Evolutionary conservation across 2,888 invertebrate species (phyloP).

Genomic region (Pomacea canaliculata): DNA sequence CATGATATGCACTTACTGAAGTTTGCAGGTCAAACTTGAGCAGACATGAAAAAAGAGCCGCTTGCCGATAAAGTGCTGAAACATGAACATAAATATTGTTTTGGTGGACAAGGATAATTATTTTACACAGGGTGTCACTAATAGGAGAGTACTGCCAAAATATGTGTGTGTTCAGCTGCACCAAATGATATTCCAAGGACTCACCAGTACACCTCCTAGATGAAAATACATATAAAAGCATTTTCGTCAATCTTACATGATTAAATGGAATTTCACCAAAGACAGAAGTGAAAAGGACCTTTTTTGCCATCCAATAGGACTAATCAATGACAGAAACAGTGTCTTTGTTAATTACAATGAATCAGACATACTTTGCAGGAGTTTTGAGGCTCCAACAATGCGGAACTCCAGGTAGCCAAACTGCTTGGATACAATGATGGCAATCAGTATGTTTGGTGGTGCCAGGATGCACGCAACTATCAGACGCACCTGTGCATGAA

Average conservation of each 20-base stretch:
- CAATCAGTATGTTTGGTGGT: constrained; percentile 46
- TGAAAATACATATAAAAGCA: background rate
- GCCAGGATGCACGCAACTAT: constrained; percentile 45
- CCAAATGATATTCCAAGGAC: no score
- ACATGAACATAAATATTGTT: constrained; percentile 20
- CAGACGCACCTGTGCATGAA: constrained; percentile 42
- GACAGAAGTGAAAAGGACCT: background rate
- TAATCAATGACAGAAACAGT: background rate
- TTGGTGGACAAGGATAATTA: background rate
- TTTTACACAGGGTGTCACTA: background rate
- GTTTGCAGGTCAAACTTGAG: constrained; percentile 68
- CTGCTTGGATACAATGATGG: constrained; percentile 42
- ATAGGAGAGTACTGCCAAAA: background rate
- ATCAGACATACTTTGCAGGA: constrained; percentile 19
- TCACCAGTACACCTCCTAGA: no score
- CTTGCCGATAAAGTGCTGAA: constrained; percentile 63
- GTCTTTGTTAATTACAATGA: no score
- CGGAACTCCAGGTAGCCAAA: constrained; percentile 63
- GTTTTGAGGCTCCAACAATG: constrained; percentile 59
- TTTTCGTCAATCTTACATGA: background rate
- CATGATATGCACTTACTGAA: constrained; percentile 53
- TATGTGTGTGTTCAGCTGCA: no score
- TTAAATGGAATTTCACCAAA: background rate
- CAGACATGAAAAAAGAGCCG: constrained; percentile 61
- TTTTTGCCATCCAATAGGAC: background rate